These are phyloP conservation scores for Lycophotia porphyrea DNA, from an alignment of 2,888 invertebrate genomes.

Conservation along the genomic window DNA sequence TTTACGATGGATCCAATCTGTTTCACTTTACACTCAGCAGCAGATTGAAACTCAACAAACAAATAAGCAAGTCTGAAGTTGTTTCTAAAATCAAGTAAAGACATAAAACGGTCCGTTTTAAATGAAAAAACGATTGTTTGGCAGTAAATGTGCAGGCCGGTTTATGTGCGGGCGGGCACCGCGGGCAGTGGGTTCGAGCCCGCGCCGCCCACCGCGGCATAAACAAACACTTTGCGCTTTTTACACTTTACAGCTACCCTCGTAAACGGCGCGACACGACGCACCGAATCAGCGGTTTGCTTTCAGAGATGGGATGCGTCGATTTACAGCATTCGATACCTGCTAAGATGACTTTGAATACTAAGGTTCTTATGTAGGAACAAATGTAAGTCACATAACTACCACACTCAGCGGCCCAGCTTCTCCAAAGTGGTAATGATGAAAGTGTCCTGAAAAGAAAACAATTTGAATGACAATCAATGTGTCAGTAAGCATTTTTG, in stretches of 20 bases:
- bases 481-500: too few relatives aligned
- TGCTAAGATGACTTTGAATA: neutral
- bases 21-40: conserved; percentile 34
- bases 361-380: neutral
- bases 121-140: conserved; percentile 71
- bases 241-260: conserved; percentile 87
- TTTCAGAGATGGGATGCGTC: conserved; percentile 69
- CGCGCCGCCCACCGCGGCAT: conserved; percentile 80
- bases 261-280: conserved; percentile 87
- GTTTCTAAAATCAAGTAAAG: conserved; percentile 69
- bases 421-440: neutral
- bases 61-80: conserved; percentile 60
- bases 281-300: conserved; percentile 85
- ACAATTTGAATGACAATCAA: neutral
- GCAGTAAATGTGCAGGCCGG: conserved; percentile 82
- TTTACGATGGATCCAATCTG: conserved; percentile 25
- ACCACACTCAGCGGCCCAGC: neutral
- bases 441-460: neutral
- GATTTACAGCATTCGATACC: conserved; percentile 4
- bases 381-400: neutral
- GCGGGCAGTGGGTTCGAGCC: conserved; percentile 64
- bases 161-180: conserved; percentile 72
- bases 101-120: conserved; percentile 68
- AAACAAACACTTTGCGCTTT: conserved; percentile 89
- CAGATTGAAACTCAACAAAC: conserved; percentile 58